Base-by-base conservation (phyloP, 64 coral and sea anemone genomes). In the Pachyseris speciosa region DNA sequence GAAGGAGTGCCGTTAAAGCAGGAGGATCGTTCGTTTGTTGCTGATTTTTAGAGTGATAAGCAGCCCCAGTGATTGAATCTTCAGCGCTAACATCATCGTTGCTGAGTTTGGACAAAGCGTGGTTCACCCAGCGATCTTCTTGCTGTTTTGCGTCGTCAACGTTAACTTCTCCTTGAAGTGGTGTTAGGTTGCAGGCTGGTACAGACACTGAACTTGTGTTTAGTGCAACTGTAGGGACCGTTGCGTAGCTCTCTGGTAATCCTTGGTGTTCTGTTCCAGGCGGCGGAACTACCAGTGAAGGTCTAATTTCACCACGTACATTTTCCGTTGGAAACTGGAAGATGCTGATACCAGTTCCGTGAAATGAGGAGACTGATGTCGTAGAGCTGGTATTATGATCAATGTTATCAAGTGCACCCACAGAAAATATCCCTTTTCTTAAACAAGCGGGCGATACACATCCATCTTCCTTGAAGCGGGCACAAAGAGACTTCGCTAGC, bases 271-370 rank as follows among this genome's bases (percentile, higher is more conserved):
- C 19, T 25, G 73, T 63, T 67, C 4, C 24, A 39, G 58, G 22
- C 5, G 60, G 72, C 12, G 31, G 72, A 51, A 90, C 1, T 7
- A 31, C 22, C 12, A 90, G 2, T 60, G 88, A 75, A 7, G 73
- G 40, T 10, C 88, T 90, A 34, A 20, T 51, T 40, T 80, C 31
- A 37, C 88, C 88, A 51, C 74, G 75, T 22, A 24, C 31, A 66
- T 13, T 83, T 34, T 47, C 50, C 16, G 50, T 74, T 40, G 90
- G 90, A n/a, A 84, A 93, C 63, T 96, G 73, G 33, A 91, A 92
- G 1, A 96, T 70, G 74, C 88, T 96, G 15, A 96, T 96, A 10
- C 94, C 89, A 83, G 89, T 92, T 2, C 94, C 88, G 50, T 96
- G 89, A 49, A 87, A 91, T 29, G 84, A 96, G 0, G 64, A 75